A percentile compares a stretch with the other conserved stretches of the same genome.
Conservation (phyloP, 2,113 vertebrate species). For the Notiomystis cincta region DNA sequence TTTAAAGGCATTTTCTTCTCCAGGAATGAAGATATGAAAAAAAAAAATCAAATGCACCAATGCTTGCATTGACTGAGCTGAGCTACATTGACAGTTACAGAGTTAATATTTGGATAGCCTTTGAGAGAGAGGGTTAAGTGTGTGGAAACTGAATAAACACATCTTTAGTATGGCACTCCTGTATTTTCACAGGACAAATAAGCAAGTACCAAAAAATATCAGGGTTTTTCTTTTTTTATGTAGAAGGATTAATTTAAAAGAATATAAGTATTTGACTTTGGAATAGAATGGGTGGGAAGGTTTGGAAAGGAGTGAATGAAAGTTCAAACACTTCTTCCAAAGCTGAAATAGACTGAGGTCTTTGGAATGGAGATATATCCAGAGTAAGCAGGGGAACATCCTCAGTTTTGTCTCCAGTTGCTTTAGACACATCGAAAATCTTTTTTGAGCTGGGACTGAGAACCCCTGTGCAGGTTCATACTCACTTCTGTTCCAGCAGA, state of each 20-base stretch:
- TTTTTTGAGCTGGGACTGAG: neutral
- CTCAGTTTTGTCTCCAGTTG: neutral
- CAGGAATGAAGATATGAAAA: neutral
- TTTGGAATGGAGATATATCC: neutral
- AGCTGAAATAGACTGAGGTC: neutral
- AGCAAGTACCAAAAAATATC: neutral
- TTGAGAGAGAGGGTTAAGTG: neutral
- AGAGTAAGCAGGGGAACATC: neutral
- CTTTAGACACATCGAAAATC: neutral
- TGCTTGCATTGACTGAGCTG: neutral
- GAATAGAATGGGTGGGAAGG: neutral
- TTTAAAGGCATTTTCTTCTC: neutral
- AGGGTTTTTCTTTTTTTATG: neutral
- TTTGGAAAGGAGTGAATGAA: neutral
- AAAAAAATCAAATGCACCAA: neutral
- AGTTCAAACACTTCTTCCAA: neutral
- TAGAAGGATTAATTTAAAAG: neutral
- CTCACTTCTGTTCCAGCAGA: neutral
- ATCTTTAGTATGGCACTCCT: neutral
- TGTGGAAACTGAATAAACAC: neutral
- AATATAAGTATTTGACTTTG: neutral
- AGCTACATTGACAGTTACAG: neutral
- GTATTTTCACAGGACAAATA: neutral
- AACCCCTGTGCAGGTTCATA: neutral
- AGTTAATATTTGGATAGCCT: neutral